A percentile compares a stretch with the other conserved stretches of the same genome.
These are phyloP conservation scores for Acheta domesticus DNA, from an alignment of 2,888 invertebrate species.

Conservation along the genomic window DNA sequence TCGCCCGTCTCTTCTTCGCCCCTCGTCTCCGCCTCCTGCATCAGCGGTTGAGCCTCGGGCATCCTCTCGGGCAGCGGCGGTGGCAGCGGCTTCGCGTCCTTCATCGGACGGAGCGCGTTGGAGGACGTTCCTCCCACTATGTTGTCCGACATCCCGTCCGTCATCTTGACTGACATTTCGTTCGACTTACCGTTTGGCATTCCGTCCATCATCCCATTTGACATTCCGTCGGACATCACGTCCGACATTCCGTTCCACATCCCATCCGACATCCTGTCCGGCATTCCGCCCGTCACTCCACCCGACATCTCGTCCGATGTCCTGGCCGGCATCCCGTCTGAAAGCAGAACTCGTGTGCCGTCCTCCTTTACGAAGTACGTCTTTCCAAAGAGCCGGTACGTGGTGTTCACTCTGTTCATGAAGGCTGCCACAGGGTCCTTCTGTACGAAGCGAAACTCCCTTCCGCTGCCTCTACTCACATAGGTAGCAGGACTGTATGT, in stretches of 20 bases:
- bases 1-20: not conserved
- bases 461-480: not conserved
- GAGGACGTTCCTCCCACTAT: no score
- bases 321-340: not conserved
- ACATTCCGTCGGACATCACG: no score
- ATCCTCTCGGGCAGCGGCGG: not conserved
- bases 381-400: constrained; percentile 3
- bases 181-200: no score
- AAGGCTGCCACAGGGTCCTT: not conserved
- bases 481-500: not conserved
- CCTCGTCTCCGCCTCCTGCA: not conserved
- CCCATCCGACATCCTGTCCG: no score
- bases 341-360: not conserved
- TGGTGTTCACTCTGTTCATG: not conserved
- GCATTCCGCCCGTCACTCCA: no score
- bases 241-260: no score
- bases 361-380: not conserved
- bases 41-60: not conserved
- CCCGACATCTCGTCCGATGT: no score
- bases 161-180: no score
- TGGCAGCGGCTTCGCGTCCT: no score
- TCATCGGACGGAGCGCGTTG: no score
- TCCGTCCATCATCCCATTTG: no score
- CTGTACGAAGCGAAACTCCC: not conserved
- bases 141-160: no score